A percentile compares a stretch with the other conserved stretches of the same genome.
Evolutionary conservation across 2,113 vertebrate genomes (phyloP).

Genomic region (Hydropotes inermis): DNA sequence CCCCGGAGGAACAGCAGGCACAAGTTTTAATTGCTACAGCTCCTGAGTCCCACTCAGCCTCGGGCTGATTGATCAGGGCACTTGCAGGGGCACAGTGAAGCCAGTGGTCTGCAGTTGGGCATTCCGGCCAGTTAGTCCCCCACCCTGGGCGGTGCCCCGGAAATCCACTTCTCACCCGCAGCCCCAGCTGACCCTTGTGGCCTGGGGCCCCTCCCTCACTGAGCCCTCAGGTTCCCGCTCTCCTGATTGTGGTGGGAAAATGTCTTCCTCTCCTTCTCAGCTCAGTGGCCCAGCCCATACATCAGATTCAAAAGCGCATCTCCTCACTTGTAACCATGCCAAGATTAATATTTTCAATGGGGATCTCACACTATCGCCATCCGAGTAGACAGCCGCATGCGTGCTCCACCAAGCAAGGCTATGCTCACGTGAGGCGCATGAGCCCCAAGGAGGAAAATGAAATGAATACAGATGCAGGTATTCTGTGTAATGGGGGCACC

Average conservation of each 20-base stretch:
- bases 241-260: conserved; percentile 28
- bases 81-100: conserved; percentile 38
- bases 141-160: conserved; percentile 45
- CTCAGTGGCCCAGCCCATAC: not conserved
- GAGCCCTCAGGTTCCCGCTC: conserved; percentile 12
- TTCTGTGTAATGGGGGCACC: fast-evolving
- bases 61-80: conserved; percentile 61
- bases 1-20: conserved; percentile 42
- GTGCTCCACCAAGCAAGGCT: fast-evolving
- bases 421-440: fast-evolving
- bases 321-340: conserved; percentile 46
- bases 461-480: fast-evolving
- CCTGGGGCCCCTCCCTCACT: conserved; percentile 60
- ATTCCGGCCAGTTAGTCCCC: conserved; percentile 71
- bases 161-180: conserved; percentile 69
- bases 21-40: conserved; percentile 71
- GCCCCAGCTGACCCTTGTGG: conserved; percentile 61
- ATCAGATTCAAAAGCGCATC: conserved; percentile 60
- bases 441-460: fast-evolving
- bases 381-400: conserved; percentile 46
- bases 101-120: conserved; percentile 66
- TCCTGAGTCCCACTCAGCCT: not conserved
- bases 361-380: conserved; percentile 50
- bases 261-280: conserved; percentile 6
- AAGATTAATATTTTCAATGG: conserved; percentile 59